phyloP scores from a whole-genome alignment of 2,888 invertebrate genomes.

The Eupithecia vulgata region DNA sequence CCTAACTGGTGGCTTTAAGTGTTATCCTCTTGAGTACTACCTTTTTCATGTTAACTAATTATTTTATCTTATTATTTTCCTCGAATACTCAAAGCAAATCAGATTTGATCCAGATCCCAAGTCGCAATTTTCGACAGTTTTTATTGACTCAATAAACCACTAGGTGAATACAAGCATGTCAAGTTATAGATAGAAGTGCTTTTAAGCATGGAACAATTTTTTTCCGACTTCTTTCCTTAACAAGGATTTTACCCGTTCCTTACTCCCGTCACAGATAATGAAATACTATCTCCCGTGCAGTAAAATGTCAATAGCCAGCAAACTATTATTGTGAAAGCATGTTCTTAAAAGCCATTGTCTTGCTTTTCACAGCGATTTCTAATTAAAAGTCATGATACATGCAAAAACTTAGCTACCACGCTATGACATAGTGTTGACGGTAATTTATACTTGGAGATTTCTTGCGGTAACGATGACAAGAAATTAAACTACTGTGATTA shows the following conservation, averaged over 20 bases:
- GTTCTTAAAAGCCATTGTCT: slow-evolving; percentile 30
- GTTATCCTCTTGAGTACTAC: neutral
- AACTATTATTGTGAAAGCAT: slow-evolving; percentile 26
- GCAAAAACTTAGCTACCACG: slow-evolving; percentile 3
- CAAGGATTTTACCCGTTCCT: too few relatives aligned
- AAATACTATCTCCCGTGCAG: neutral
- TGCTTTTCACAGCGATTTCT: slow-evolving; percentile 24
- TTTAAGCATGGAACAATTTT: too few relatives aligned
- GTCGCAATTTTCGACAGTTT: neutral
- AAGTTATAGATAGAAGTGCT: too few relatives aligned
- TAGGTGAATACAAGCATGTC: too few relatives aligned
- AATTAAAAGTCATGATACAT: slow-evolving; percentile 19
- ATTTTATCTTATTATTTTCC: neutral
- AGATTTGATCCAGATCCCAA: neutral
- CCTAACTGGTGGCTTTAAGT: too few relatives aligned
- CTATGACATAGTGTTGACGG: neutral
- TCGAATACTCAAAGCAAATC: neutral
- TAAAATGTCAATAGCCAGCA: slow-evolving; percentile 22
- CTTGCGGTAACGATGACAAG: neutral
- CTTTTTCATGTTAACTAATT: neutral
- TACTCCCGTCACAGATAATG: too few relatives aligned
- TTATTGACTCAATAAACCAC: too few relatives aligned
- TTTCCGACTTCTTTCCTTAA: too few relatives aligned
- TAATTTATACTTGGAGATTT: slow-evolving; percentile 8
- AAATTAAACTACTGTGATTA: slow-evolving; percentile 6